Percentiles rank a stretch among this genome's conserved stretches.
These are phyloP conservation scores for Ambastaia sidthimunki DNA, from an alignment of 2,797 vertebrate species.

Conservation along the genomic window DNA sequence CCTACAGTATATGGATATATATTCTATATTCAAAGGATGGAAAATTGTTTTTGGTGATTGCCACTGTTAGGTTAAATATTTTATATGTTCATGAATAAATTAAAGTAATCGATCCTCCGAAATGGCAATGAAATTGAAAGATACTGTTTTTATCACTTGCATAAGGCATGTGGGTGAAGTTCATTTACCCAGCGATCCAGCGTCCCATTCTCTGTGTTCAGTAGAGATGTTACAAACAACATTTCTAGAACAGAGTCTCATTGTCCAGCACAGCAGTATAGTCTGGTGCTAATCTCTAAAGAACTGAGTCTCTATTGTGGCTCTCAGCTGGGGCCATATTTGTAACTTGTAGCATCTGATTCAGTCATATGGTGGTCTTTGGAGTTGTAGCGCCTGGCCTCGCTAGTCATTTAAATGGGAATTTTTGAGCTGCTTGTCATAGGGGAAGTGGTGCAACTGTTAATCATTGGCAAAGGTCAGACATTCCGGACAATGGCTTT, in stretches of 20 bases:
- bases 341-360: constrained; percentile 81
- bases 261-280: constrained; percentile 74
- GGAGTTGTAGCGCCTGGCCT: constrained; percentile 68
- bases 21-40: neutral
- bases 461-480: constrained; percentile 67
- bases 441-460: constrained; percentile 61
- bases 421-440: constrained; percentile 68
- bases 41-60: neutral
- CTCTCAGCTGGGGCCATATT: constrained; percentile 75
- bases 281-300: constrained; percentile 68
- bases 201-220: constrained; percentile 51
- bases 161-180: constrained; percentile 55
- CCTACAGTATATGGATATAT: neutral
- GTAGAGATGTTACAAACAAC: constrained; percentile 74
- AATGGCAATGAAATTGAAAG: constrained; percentile 41
- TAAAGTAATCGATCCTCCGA: constrained; percentile 15
- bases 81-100: constrained; percentile 2
- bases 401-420: constrained; percentile 66
- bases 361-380: constrained; percentile 79
- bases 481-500: constrained; percentile 52
- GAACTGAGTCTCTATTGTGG: constrained; percentile 81
- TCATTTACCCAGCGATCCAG: constrained; percentile 48
- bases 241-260: constrained; percentile 72
- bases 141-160: constrained; percentile 42
- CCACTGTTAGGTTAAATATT: neutral